Evolutionary conservation across 2,113 vertebrate species (phyloP).

Genomic region (Nannospalax galili): DNA sequence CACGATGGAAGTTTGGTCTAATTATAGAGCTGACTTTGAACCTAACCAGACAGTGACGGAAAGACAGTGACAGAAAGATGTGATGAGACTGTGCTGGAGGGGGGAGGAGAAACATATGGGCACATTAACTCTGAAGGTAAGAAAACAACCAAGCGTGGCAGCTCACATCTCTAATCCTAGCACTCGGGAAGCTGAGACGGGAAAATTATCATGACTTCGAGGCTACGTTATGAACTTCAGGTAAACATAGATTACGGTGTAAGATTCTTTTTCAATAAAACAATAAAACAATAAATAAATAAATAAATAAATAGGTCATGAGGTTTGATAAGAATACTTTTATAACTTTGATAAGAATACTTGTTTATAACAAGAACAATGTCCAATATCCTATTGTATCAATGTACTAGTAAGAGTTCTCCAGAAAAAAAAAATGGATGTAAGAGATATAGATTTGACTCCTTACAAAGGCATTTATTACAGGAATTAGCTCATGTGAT

Average conservation of each 20-base stretch:
- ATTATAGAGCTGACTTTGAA: slow-evolving; percentile 62
- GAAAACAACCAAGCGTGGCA: neutral
- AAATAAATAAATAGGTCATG: neutral
- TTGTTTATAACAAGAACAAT: neutral
- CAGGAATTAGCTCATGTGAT: too few relatives aligned
- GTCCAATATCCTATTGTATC: neutral
- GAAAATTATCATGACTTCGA: neutral
- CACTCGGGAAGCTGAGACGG: neutral
- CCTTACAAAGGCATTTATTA: neutral
- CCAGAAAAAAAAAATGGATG: neutral
- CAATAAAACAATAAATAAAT: neutral
- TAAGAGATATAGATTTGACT: neutral
- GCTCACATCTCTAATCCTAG: neutral
- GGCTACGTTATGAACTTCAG: neutral
- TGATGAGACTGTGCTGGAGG: neutral
- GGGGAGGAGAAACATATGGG: neutral
- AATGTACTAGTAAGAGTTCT: neutral
- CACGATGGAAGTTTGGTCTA: slow-evolving; percentile 47
- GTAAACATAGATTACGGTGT: neutral
- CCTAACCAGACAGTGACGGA: neutral
- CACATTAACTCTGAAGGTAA: slow-evolving; percentile 3
- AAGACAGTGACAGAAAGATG: neutral
- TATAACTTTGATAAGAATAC: neutral
- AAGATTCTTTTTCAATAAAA: neutral
- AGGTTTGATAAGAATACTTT: neutral